A percentile compares a stretch with the other conserved stretches of the same genome.
Evolutionary conservation across 2,888 invertebrate species (phyloP).

Genomic region (Tridacna gigas): DNA sequence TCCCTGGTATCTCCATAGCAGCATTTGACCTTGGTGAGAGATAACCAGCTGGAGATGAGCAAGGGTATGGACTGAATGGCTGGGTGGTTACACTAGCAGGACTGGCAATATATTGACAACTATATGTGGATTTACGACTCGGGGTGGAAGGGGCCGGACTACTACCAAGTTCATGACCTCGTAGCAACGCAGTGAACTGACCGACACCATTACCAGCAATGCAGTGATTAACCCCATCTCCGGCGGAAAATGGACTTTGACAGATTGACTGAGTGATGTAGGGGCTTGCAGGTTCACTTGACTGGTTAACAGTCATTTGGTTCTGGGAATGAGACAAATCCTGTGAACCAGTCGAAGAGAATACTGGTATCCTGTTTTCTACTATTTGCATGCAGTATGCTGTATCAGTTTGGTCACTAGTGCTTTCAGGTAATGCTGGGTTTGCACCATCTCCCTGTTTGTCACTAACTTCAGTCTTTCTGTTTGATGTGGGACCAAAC

Average conservation of each 20-base stretch:
- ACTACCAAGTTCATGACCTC: constrained; percentile 34
- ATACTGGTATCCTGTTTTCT: too few relatives aligned
- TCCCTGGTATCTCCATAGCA: background rate
- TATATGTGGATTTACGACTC: constrained; percentile 9
- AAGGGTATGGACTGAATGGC: constrained; percentile 48
- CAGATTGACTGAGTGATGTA: background rate
- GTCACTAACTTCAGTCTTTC: too few relatives aligned
- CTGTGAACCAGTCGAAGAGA: constrained; percentile 4
- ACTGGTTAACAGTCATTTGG: background rate
- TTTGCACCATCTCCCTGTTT: too few relatives aligned
- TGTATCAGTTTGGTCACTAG: too few relatives aligned
- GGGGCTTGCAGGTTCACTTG: constrained; percentile 19
- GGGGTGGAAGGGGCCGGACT: constrained; percentile 37
- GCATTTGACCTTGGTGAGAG: constrained; percentile 28
- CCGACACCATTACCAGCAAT: background rate
- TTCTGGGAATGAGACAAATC: background rate
- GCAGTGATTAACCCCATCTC: background rate
- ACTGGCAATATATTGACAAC: constrained; percentile 18
- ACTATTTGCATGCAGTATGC: too few relatives aligned
- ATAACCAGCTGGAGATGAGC: background rate
- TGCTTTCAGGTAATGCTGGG: too few relatives aligned
- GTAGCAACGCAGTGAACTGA: constrained; percentile 32
- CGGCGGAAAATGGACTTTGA: constrained; percentile 7
- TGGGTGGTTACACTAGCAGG: constrained; percentile 49
- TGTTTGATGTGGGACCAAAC: background rate